Evolutionary conservation across 2,888 invertebrate genomes (phyloP).

Genomic region (Listrodromus nycthemerus): DNA sequence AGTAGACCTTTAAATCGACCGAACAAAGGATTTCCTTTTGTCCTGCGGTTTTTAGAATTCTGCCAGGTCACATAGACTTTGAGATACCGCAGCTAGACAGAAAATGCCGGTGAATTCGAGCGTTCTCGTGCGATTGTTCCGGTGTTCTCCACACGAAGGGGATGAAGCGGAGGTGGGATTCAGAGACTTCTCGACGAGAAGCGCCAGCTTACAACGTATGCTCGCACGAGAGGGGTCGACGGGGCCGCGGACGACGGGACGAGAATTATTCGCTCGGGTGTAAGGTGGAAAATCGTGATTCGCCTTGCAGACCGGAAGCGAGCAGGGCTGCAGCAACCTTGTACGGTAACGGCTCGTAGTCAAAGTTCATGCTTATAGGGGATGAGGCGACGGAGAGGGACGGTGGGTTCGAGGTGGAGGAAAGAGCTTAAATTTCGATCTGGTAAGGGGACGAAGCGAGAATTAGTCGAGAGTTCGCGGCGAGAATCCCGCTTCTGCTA

Average conservation of each 20-base stretch:
- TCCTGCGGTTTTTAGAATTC: slow-evolving; percentile 7
- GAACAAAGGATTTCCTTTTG: slow-evolving; percentile 1
- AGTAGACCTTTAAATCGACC: not conserved
- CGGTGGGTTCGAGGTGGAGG: not conserved
- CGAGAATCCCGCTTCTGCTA: slow-evolving; percentile 16
- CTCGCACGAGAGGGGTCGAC: not conserved
- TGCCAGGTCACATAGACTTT: not conserved
- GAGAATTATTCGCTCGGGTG: slow-evolving; percentile 29
- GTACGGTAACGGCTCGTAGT: slow-evolving; percentile 9
- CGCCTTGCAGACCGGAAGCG: slow-evolving; percentile 21
- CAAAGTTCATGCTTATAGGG: slow-evolving; percentile 31
- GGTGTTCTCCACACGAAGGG: not conserved
- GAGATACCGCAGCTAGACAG: slow-evolving; percentile 12
- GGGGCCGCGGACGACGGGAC: not conserved
- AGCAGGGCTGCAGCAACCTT: not conserved
- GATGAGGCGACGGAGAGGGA: not conserved
- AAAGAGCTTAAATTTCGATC: slow-evolving; percentile 27
- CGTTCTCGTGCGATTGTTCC: not conserved
- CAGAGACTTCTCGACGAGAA: slow-evolving; percentile 4
- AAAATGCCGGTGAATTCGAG: not conserved
- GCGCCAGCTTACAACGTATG: not conserved
- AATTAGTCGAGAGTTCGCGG: slow-evolving; percentile 21
- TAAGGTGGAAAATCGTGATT: slow-evolving; percentile 29
- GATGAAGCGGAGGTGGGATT: not conserved
- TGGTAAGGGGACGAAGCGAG: not conserved